Percentiles rank a stretch among this genome's conserved stretches.
These are phyloP conservation scores for Phengaris alcon DNA, from an alignment of 2,888 invertebrate genomes.

Conservation along the genomic window DNA sequence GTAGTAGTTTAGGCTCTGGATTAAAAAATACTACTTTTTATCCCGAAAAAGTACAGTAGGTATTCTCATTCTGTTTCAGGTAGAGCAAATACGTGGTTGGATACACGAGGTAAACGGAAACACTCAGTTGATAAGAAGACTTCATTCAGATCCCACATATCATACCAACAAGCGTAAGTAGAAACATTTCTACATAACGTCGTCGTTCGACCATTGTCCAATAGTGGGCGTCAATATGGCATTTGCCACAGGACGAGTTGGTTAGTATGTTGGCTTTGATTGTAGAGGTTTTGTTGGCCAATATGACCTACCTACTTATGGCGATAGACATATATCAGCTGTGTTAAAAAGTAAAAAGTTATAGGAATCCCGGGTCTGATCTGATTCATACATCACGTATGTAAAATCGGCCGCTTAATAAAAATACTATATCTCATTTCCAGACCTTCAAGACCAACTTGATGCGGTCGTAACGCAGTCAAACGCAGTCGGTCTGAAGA, in stretches of 20 bases:
- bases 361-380: too few relatives aligned
- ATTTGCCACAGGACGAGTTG: too few relatives aligned
- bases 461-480: constrained; percentile 77
- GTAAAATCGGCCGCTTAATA: not conserved
- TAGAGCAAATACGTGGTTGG: constrained; percentile 72
- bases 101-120: constrained; percentile 71
- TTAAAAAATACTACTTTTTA: too few relatives aligned
- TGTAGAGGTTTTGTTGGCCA: too few relatives aligned
- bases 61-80: constrained; percentile 50
- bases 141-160: constrained; percentile 80
- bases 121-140: constrained; percentile 67
- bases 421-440: not conserved
- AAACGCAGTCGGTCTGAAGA: constrained; percentile 71
- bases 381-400: not conserved
- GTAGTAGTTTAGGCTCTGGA: too few relatives aligned
- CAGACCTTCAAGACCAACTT: constrained; percentile 81
- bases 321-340: too few relatives aligned
- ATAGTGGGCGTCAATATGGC: too few relatives aligned
- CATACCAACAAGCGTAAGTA: constrained; percentile 62
- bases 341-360: too few relatives aligned
- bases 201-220: too few relatives aligned
- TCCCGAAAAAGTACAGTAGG: too few relatives aligned
- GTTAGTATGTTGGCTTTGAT: too few relatives aligned
- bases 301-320: too few relatives aligned
- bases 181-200: not conserved